Evolutionary conservation across 2,797 vertebrate genomes (phyloP), one percentile per base, ranked within the genome.

Genomic region (Clamator glandarius): DNA sequence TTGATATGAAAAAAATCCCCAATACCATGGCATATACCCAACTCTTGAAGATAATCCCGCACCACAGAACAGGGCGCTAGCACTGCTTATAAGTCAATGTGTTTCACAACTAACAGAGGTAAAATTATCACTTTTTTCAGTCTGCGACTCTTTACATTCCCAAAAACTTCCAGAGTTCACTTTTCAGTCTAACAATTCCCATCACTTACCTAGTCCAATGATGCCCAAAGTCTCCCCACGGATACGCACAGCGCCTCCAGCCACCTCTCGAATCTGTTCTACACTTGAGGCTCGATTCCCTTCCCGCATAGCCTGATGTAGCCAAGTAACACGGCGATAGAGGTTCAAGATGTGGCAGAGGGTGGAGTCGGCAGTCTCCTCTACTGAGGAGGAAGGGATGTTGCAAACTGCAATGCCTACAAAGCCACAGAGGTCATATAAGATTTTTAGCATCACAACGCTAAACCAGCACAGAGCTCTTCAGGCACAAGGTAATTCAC

Each of bases 271-370:
- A 90, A 99, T 99, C 95, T 99, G 98, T 95, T 99, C 98, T 79
- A 99, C 98, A 5, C 98, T 99, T 0, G 98, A 98, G 69, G 98
- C 98, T 52, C 98, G 98, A 54, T 98, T 99, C 89, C 98, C 98
- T 97, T 99, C 98, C 72, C 98, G 96, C 93, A 99, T 98, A 44
- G 98, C 98, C 97, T 99, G 98, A 96, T 99, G 98, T 54, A 99
- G 98, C 98, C 98, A 99, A 79, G 98, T 99, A 90, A 99, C 98
- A 74, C 98, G 98, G 78, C 98, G 98, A 97, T 99, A 99, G 74
- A 99, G 97, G 97, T 99, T 99, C 87, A 99, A 97, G 93, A 99
- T 98, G 95, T 99, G 98, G 97, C 98, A 99, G 95, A 99, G 98
- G 36, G 98, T 98, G 25, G 98, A 99, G 96, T 99, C 98, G 25